These are phyloP conservation scores for Saccostrea echinata DNA, from an alignment of 1,140 invertebrate species.

Conservation along the genomic window DNA sequence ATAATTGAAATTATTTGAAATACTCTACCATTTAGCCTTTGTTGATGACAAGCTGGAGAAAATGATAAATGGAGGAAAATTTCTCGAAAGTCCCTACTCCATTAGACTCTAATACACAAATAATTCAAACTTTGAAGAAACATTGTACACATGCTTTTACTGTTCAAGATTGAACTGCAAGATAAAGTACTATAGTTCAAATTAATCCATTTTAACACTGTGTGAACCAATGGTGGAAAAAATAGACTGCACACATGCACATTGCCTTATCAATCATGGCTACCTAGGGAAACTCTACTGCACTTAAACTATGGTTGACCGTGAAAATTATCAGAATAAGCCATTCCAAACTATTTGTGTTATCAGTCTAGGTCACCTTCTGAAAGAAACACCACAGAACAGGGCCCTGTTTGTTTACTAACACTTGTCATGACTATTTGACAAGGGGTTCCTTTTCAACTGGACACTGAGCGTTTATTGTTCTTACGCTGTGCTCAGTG, in stretches of 20 bases:
- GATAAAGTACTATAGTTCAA: too few species aligned
- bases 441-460: neutral
- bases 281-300: neutral
- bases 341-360: neutral
- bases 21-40: too few species aligned
- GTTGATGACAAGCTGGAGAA: too few species aligned
- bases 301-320: neutral
- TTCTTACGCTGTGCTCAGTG: neutral
- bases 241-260: neutral
- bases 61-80: too few species aligned
- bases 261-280: neutral
- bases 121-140: too few species aligned
- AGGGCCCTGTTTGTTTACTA: constrained; percentile 15
- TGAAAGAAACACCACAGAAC: neutral
- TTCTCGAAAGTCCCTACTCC: too few species aligned
- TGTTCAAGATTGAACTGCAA: too few species aligned
- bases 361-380: constrained; percentile 17
- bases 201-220: too few species aligned
- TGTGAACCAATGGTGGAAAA: neutral
- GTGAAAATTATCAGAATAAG: constrained; percentile 36
- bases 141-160: too few species aligned
- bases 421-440: constrained; percentile 8
- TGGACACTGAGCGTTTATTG: neutral
- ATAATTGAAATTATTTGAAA: too few species aligned
- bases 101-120: too few species aligned